Percentiles rank a stretch among this genome's conserved stretches.
These are phyloP conservation scores for Ophraella communa DNA, from an alignment of 2,888 invertebrate species.

Conservation along the genomic window DNA sequence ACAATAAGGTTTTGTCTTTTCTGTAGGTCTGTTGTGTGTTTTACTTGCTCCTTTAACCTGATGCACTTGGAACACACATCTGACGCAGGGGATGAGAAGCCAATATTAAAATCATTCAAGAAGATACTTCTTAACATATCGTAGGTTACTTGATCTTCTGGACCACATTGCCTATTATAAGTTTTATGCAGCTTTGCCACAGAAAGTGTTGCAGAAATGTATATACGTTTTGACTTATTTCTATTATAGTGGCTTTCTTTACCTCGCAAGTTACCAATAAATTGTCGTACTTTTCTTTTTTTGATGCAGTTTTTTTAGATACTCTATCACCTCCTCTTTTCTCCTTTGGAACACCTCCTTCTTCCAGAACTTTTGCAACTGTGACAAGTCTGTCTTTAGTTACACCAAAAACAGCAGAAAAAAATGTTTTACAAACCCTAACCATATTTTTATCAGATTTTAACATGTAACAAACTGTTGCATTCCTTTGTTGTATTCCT, in stretches of 20 bases:
- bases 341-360: not conserved
- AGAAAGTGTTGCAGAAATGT: not conserved
- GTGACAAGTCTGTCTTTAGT: not conserved
- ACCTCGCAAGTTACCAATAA: not conserved
- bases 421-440: too few relatives aligned
- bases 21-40: constrained; percentile 4
- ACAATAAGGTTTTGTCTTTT: constrained; percentile 21
- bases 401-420: too few relatives aligned
- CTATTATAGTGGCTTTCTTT: too few relatives aligned
- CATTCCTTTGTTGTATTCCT: too few relatives aligned
- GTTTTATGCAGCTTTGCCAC: not conserved
- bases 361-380: constrained; percentile 11
- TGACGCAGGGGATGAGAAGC: constrained; percentile 34
- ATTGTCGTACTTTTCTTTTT: not conserved
- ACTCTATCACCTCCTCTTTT: constrained; percentile 1
- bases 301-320: not conserved
- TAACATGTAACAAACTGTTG: too few relatives aligned
- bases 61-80: constrained; percentile 30
- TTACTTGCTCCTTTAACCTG: constrained; percentile 22
- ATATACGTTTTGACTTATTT: not conserved
- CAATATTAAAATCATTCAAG: constrained; percentile 34
- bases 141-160: not conserved
- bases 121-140: constrained; percentile 4
- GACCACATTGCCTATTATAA: not conserved
- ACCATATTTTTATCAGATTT: too few relatives aligned